Evolutionary conservation across 2,113 vertebrate species (phyloP).

Genomic region (Leiothrix lutea): DNA sequence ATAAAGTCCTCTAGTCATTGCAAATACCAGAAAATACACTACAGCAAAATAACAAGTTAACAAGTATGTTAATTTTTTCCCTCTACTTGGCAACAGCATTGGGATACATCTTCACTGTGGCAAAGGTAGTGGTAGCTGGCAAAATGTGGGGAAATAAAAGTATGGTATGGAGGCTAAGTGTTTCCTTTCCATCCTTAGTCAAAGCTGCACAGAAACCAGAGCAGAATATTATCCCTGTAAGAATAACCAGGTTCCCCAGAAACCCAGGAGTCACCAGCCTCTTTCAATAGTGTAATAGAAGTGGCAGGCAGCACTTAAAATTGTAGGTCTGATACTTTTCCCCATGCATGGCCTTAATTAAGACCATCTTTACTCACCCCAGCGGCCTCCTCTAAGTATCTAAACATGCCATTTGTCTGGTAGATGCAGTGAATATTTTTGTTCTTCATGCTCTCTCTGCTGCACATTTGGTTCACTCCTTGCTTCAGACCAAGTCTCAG

Average conservation of each 20-base stretch:
- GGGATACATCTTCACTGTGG: neutral
- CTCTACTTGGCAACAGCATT: neutral
- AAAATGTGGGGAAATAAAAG: neutral
- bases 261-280: neutral
- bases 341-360: neutral
- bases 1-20: neutral
- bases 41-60: neutral
- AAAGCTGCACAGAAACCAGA: neutral
- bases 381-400: neutral
- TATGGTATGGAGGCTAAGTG: neutral
- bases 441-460: neutral
- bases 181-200: neutral
- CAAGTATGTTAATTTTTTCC: neutral
- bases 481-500: neutral
- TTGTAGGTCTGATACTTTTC: neutral
- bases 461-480: neutral
- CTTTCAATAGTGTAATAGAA: neutral
- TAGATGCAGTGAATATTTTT: neutral
- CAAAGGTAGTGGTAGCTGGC: neutral
- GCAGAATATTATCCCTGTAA: neutral
- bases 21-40: neutral
- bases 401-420: neutral
- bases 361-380: neutral
- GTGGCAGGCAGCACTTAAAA: neutral
- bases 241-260: neutral